Evolutionary conservation across 2,113 vertebrate species (phyloP), one percentile per base, ranked within the genome.

Genomic region (Odocoileus virginianus): DNA sequence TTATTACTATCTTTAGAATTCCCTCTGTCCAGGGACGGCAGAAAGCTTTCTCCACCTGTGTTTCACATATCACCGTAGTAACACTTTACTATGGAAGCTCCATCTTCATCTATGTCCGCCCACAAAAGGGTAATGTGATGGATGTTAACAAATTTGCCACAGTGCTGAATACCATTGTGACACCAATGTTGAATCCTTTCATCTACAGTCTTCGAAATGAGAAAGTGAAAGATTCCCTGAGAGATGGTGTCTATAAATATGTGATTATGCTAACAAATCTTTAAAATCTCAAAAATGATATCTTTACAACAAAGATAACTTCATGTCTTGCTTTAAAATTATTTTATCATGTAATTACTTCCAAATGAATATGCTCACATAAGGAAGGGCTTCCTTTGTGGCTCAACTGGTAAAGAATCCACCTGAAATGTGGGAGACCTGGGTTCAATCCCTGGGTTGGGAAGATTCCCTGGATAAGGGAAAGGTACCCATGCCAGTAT

Each of bases 111-210:
- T 97, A 96, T 2, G 61, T 96, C 67, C 47, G 33, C 6, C 96
- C 92, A 15, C 45, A 78, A 74, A 94, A 94, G 12, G 90, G 16
- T 10, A 43, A 21, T 15, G 92, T 64, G 27, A 67, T 79, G 57
- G 74, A 81, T 11, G 13, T 89, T 28, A 97, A 97, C 67, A 96
- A 97, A 43, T 54, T 94, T 12, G 96, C 89, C 67, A 97, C 97
- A 14, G 88, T 97, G 23, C 40, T 96, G 7, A 97, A 97, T 54
- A 97, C 94, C 28, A 60, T 96, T 23, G 95, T 97, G 45, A 97
- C 91, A 1, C 94, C 95, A 3, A 55, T 90, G 93, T 23, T 95
- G 76, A 97, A 97, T 79, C 97, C 95, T 57, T 86, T 97, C 28
- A 97, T 76, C 23, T 76, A 76, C 71, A 76, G 71, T 76, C 71